These are phyloP conservation scores for Tragelaphus buxtoni DNA, from an alignment of 2,113 vertebrate species.

Conservation along the genomic window DNA sequence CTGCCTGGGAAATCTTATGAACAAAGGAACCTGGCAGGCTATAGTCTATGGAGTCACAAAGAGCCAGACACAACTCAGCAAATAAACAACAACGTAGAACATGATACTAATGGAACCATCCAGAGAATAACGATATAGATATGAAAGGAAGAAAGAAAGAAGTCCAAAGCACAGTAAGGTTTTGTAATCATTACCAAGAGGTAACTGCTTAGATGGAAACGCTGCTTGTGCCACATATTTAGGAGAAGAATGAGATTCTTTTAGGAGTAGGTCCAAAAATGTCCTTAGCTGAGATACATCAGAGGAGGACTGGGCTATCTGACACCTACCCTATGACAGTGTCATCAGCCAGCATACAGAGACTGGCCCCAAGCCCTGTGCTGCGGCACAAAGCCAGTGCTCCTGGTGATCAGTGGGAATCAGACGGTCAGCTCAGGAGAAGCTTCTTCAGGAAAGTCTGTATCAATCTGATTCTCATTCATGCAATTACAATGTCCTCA, in stretches of 20 bases:
- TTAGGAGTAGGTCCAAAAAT: constrained; percentile 70
- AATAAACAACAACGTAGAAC: neutral
- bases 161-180: constrained; percentile 11
- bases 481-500: neutral
- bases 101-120: neutral
- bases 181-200: constrained; percentile 54
- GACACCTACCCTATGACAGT: constrained; percentile 34
- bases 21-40: neutral
- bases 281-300: constrained; percentile 67
- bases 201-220: constrained; percentile 55
- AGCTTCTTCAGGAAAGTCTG: neutral
- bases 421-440: neutral
- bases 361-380: constrained; percentile 42
- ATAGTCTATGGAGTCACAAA: neutral
- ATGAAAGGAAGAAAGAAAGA: neutral
- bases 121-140: neutral
- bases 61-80: neutral
- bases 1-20: neutral
- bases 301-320: constrained; percentile 27
- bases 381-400: neutral
- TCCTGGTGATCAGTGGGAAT: neutral
- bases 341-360: constrained; percentile 43
- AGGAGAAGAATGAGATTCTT: constrained; percentile 65
- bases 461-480: neutral
- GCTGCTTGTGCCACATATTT: constrained; percentile 50